Evolutionary conservation across 2,888 invertebrate species (phyloP).

Genomic region (Galerucella calmariensis): DNA sequence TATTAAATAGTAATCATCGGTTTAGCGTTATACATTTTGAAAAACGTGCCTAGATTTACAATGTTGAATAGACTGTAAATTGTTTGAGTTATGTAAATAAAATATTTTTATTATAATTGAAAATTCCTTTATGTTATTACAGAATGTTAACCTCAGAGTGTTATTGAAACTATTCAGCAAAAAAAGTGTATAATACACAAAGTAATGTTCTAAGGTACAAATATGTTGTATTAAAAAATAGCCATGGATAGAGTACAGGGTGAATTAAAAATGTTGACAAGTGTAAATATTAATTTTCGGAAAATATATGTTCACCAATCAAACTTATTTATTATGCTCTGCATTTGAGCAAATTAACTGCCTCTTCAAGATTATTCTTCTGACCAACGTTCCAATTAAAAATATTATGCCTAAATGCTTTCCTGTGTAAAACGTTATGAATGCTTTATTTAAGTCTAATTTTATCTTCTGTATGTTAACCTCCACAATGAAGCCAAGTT

Average conservation of each 20-base stretch:
- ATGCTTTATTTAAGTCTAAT: too few species aligned
- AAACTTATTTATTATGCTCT: too few species aligned
- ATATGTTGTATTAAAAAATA: not conserved
- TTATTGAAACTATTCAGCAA: too few species aligned
- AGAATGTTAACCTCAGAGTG: not conserved
- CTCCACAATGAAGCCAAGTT: too few species aligned
- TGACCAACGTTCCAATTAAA: too few species aligned
- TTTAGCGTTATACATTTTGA: not conserved
- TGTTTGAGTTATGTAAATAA: slow-evolving; percentile 12
- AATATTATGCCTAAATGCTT: too few species aligned
- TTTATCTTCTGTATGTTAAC: too few species aligned
- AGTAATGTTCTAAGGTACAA: not conserved
- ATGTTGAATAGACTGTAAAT: slow-evolving; percentile 9
- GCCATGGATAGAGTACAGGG: not conserved
- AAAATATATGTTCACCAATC: too few species aligned
- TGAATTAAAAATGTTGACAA: not conserved
- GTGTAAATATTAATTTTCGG: too few species aligned
- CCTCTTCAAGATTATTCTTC: too few species aligned
- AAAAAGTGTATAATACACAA: not conserved
- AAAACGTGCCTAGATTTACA: not conserved
- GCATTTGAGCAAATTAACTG: too few species aligned
- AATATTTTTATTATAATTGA: not conserved
- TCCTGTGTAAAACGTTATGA: too few species aligned
- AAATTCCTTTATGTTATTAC: not conserved
- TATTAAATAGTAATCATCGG: not conserved